These are phyloP conservation scores for Arenicola marina DNA, from an alignment of 2,888 invertebrate genomes.

Conservation along the genomic window DNA sequence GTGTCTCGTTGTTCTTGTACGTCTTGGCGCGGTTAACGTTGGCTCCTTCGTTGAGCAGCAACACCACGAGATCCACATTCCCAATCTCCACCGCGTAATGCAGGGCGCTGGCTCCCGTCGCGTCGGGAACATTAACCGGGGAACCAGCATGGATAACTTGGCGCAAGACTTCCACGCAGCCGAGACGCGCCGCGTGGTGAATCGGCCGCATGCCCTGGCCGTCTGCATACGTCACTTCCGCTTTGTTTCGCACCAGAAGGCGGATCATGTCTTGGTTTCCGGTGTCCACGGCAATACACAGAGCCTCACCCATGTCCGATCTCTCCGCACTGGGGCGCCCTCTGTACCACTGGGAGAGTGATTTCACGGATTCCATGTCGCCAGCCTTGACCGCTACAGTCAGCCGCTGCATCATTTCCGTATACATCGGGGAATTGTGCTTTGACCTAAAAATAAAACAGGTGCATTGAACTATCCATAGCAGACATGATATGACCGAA, in stretches of 20 bases:
- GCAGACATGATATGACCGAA: too few relatives aligned
- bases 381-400: too few relatives aligned
- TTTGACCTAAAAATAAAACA: too few relatives aligned
- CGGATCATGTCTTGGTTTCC: background rate
- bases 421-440: too few relatives aligned
- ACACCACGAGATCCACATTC: background rate
- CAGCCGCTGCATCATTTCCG: too few relatives aligned
- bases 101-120: background rate
- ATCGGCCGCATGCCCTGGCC: background rate
- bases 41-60: constrained; percentile 1
- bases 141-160: constrained; percentile 1
- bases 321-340: too few relatives aligned
- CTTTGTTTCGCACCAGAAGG: background rate
- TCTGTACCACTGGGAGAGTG: too few relatives aligned
- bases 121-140: background rate
- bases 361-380: too few relatives aligned
- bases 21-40: background rate
- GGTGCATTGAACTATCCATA: too few relatives aligned
- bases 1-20: background rate
- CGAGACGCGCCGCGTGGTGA: background rate
- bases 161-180: background rate
- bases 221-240: background rate
- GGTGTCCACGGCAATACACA: background rate
- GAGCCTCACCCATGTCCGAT: background rate
- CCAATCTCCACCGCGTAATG: background rate